Conservation (phyloP, 1,140 invertebrate species). For the Platyura marginata region DNA sequence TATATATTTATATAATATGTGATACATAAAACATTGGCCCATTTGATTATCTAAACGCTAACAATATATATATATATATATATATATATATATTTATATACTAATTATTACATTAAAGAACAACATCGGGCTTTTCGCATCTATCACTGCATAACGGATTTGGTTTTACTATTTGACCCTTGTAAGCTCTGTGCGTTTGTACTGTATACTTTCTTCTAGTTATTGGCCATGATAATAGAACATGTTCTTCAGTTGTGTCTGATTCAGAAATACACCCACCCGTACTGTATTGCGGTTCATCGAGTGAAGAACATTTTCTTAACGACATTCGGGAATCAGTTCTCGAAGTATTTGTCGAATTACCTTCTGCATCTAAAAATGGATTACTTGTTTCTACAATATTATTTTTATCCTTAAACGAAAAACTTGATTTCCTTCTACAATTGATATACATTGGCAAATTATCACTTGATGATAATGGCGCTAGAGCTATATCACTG, state of each 20-base stretch:
- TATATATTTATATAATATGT: no score
- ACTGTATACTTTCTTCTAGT: slow-evolving; percentile 1
- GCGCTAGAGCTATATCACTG: background rate
- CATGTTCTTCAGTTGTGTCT: background rate
- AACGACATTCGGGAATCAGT: background rate
- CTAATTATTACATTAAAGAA: slow-evolving; percentile 3
- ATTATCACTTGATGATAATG: no score
- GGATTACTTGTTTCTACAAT: no score
- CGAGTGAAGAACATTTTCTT: background rate
- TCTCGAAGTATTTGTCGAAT: background rate
- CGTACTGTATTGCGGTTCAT: background rate
- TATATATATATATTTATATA: no score
- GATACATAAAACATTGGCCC: no score
- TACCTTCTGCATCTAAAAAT: background rate
- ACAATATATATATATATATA: no score
- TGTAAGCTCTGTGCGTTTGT: background rate
- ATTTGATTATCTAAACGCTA: no score
- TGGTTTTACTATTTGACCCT: background rate
- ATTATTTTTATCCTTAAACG: no score
- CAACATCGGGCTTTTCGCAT: background rate
- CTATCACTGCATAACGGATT: slow-evolving; percentile 1
- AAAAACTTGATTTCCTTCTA: background rate
- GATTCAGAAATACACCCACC: no score
- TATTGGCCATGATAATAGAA: background rate
- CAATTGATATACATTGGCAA: background rate